Conservation (phyloP, 1,140 invertebrate species). For the Drosophila seguyi region DNA sequence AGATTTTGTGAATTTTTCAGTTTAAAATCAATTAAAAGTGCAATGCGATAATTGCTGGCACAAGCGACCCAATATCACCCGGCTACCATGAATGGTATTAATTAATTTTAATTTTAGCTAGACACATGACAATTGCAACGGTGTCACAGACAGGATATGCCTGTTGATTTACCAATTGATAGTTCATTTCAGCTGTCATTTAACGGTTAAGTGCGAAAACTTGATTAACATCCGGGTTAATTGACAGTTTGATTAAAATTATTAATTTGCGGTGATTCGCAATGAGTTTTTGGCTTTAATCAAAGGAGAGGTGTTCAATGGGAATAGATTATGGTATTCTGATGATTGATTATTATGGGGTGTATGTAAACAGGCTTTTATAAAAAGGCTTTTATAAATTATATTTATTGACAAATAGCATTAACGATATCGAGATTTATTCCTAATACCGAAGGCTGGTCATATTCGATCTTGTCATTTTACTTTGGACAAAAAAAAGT, state of each 20-base stretch:
- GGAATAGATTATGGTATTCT: neutral
- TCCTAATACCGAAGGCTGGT: too few species aligned
- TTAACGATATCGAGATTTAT: too few species aligned
- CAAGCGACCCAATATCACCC: neutral
- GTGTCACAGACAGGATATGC: neutral
- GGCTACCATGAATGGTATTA: slow-evolving; percentile 18
- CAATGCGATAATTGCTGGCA: slow-evolving; percentile 9
- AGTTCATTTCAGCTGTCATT: slow-evolving; percentile 45
- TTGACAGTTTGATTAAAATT: slow-evolving; percentile 45
- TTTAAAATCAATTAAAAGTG: slow-evolving; percentile 25
- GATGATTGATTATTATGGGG: neutral
- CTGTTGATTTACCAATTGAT: slow-evolving; percentile 36
- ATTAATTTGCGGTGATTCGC: neutral
- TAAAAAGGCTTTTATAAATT: too few species aligned
- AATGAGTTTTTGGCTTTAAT: slow-evolving; percentile 2
- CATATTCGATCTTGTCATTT: too few species aligned
- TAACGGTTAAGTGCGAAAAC: slow-evolving; percentile 42
- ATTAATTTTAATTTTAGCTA: slow-evolving; percentile 41
- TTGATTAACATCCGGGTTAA: slow-evolving; percentile 54
- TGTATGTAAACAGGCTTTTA: neutral
- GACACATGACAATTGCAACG: slow-evolving; percentile 11
- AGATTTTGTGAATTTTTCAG: slow-evolving; percentile 16
- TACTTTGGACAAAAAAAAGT: too few species aligned
- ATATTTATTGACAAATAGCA: too few species aligned
- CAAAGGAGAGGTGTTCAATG: neutral